These are phyloP conservation scores for Aphidius colemani DNA, from an alignment of 2,888 invertebrate genomes.

Conservation along the genomic window DNA sequence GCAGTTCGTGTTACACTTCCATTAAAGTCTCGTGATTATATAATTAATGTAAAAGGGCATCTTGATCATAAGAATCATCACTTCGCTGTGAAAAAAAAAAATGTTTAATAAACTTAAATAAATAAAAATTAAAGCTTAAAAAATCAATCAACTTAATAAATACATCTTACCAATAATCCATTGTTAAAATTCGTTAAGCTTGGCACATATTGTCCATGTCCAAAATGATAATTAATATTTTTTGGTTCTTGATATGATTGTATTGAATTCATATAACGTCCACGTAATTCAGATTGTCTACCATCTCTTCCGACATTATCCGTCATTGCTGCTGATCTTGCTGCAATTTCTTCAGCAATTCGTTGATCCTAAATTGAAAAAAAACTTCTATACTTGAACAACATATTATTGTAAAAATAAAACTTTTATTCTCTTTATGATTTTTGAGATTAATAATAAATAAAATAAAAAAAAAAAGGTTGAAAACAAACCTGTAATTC, in stretches of 20 bases:
- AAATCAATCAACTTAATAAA: background rate
- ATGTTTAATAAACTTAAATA: slow-evolving; percentile 5
- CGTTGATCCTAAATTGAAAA: slow-evolving; percentile 67
- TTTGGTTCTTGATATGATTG: slow-evolving; percentile 43
- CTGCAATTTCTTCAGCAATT: slow-evolving; percentile 74
- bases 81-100: slow-evolving; percentile 21
- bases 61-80: slow-evolving; percentile 32
- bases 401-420: too few relatives aligned
- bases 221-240: slow-evolving; percentile 43
- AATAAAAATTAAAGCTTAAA: background rate
- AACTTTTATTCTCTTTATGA: too few relatives aligned
- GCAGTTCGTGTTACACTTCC: slow-evolving; percentile 34
- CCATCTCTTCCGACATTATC: slow-evolving; percentile 63
- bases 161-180: slow-evolving; percentile 42
- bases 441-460: background rate
- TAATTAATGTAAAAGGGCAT: slow-evolving; percentile 36
- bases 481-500: slow-evolving; percentile 63
- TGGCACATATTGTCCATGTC: slow-evolving; percentile 42
- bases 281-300: slow-evolving; percentile 34
- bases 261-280: slow-evolving; percentile 43
- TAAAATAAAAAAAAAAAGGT: background rate
- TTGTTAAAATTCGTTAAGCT: slow-evolving; percentile 44
- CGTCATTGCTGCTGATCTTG: slow-evolving; percentile 66
- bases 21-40: slow-evolving; percentile 13
- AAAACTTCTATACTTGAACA: background rate